These are phyloP conservation scores for Ptychobarbus kaznakovi DNA, from an alignment of 2,797 vertebrate genomes.

Conservation along the genomic window DNA sequence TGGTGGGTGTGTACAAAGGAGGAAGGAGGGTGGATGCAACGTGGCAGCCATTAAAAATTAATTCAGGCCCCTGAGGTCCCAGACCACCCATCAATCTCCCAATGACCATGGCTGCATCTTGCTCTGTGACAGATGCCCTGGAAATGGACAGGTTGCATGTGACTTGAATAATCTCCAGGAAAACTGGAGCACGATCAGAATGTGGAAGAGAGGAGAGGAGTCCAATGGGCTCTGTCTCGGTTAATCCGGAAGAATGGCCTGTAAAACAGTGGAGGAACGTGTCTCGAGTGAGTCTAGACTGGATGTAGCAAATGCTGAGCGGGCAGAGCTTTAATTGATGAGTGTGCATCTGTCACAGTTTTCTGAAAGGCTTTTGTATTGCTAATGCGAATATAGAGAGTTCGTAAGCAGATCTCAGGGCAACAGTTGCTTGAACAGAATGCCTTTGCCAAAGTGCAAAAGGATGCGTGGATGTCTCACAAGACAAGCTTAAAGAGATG, in stretches of 20 bases:
- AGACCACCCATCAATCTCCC: constrained; percentile 80
- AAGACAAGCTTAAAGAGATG: constrained; percentile 4
- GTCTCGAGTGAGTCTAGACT: constrained; percentile 36
- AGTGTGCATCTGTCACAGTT: constrained; percentile 64
- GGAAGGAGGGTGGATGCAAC: constrained; percentile 58
- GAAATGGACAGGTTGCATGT: constrained; percentile 72
- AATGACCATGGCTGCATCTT: constrained; percentile 75
- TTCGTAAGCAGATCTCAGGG: constrained; percentile 28
- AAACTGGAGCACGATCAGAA: constrained; percentile 43
- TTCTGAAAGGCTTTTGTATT: constrained; percentile 50
- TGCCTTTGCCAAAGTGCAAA: constrained; percentile 1
- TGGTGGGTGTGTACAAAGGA: constrained; percentile 31
- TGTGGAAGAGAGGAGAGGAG: constrained; percentile 16
- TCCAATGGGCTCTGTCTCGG: constrained; percentile 16
- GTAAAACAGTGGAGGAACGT: constrained; percentile 21
- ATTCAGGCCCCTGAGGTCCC: constrained; percentile 73
- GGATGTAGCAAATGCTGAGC: constrained; percentile 32
- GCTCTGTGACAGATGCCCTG: constrained; percentile 74
- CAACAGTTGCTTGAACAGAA: constrained; percentile 22
- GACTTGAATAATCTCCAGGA: constrained; percentile 45
- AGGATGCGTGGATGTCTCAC: not conserved
- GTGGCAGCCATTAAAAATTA: constrained; percentile 77
- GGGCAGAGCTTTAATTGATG: constrained; percentile 69
- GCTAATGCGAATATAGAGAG: constrained; percentile 41
- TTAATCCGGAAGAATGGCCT: constrained; percentile 50